phyloP scores from a whole-genome alignment of 2,113 vertebrate genomes.

The Falcunculus frontatus region DNA sequence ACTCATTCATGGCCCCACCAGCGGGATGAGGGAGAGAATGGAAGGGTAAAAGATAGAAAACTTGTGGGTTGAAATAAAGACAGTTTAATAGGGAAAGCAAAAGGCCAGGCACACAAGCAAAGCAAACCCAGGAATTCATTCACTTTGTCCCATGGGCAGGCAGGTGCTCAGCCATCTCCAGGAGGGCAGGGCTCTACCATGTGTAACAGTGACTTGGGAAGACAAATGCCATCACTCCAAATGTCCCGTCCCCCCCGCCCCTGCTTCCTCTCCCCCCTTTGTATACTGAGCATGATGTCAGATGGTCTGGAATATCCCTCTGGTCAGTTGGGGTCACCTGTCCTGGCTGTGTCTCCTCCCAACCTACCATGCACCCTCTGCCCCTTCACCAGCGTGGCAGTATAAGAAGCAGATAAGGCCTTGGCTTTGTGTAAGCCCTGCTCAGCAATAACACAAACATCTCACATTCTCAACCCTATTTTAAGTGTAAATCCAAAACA shows the following conservation, averaged over 20 bases:
- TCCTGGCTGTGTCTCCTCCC: neutral
- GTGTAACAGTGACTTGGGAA: accelerated
- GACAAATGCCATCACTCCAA: neutral
- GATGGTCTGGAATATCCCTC: neutral
- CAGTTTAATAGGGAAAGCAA: neutral
- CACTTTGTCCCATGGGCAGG: neutral
- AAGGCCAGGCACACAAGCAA: neutral
- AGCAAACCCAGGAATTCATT: neutral
- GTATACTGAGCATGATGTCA: neutral
- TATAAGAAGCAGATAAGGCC: neutral
- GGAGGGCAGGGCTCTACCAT: accelerated
- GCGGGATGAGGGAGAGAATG: neutral
- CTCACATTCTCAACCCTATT: neutral
- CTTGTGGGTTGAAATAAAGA: neutral
- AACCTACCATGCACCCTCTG: neutral
- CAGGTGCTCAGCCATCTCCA: neutral
- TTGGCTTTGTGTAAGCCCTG: neutral
- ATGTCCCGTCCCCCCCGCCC: neutral
- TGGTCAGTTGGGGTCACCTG: neutral
- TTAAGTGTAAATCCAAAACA: neutral
- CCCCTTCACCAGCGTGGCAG: neutral
- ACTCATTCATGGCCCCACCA: neutral
- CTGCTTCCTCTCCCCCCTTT: neutral
- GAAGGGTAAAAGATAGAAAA: neutral
- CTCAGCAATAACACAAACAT: neutral